Evolutionary conservation across 2,888 invertebrate genomes (phyloP).

Genomic region (Polymixis lichenea): DNA sequence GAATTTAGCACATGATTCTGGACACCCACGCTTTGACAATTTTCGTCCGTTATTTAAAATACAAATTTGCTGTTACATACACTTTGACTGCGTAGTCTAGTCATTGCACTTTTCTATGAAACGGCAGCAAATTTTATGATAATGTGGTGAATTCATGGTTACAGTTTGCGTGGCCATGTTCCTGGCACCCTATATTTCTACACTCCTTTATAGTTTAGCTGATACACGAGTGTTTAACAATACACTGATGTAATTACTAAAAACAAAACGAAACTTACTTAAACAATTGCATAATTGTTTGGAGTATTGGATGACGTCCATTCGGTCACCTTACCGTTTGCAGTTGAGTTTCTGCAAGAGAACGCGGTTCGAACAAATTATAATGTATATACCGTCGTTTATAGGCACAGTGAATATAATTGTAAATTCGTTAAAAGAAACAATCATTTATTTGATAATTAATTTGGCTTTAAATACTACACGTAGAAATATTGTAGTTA

Average conservation of each 20-base stretch:
- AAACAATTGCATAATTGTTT: conserved; percentile 50
- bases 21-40: too few relatives aligned
- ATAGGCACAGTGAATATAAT: background rate
- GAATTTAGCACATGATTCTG: too few relatives aligned
- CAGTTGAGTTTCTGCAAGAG: background rate
- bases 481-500: background rate
- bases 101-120: too few relatives aligned
- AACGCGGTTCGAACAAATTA: background rate
- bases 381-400: background rate
- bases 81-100: too few relatives aligned
- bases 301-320: conserved; percentile 8
- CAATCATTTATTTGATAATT: conserved; percentile 1
- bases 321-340: background rate
- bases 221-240: background rate
- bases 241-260: conserved; percentile 8
- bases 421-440: background rate
- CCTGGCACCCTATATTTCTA: background rate
- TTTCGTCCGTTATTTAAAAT: too few relatives aligned
- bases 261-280: conserved; percentile 28
- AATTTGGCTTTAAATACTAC: conserved; percentile 6
- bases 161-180: too few relatives aligned
- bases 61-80: too few relatives aligned
- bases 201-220: background rate
- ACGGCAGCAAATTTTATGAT: too few relatives aligned
- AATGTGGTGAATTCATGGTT: too few relatives aligned